Evolutionary conservation across 2,888 invertebrate genomes (phyloP), one percentile per base, ranked within the genome.

Genomic region (Enchytraeus crypticus): DNA sequence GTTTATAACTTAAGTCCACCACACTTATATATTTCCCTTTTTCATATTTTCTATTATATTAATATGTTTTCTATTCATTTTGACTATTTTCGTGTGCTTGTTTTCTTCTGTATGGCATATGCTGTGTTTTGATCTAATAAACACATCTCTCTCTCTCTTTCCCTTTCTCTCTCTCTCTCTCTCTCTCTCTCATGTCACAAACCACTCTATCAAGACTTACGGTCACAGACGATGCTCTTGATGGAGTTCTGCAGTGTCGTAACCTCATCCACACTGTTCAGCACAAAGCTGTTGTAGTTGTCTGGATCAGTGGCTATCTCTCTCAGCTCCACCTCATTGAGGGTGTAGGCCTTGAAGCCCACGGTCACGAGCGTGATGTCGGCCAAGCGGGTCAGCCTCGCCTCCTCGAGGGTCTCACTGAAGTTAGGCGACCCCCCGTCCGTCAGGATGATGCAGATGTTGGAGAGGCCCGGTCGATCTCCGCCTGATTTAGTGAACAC

Each of bases 271-370:
- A 62, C 61, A 21, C 47, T 38, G 2, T 30, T 33, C 26, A 64
- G 46, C 29, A 57, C 59, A 49, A 64, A 62, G 8, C 59, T 59
- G 43, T 64, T 68, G 30, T 47, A 8, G 18, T 62, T 47, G 8
- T 60, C 63, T 5, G 65, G 65, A 49, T 61, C 64, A 27, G 57
- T 53, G 3, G 65, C 64, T 0, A 65, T 59, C 27, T 61, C 65
- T 32, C 34, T 38, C 5, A 65, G 51, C 43, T 65, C 65, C 43
- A 34, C 47, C 23, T 51, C 11, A 58, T 67, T 67, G 5, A 67
- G 46, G 64, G 38, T 34, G 61, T 62, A 66, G n/a, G 57, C 62
- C 23, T 51, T 53, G 26, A 63, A 53, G 4, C 63, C 64, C 4
- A 67, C 57, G 14, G 63, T 57, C 5, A 67, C 29, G 8, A 67